Conservation (phyloP, 2,888 invertebrate genomes). For the Idaea dimidiata region DNA sequence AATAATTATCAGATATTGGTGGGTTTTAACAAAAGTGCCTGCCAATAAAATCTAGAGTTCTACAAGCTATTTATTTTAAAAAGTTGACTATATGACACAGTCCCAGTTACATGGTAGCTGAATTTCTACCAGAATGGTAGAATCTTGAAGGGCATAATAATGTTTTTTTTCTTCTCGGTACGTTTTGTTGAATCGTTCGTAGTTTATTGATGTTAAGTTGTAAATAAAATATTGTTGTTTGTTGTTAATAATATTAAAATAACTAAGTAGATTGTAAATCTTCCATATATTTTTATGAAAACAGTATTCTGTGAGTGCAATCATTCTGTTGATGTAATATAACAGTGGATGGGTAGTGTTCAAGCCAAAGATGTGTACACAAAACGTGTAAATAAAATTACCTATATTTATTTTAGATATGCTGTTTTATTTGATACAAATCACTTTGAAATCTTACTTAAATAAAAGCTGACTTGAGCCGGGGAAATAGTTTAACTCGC, state of each 20-base stretch:
- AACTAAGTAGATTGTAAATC: constrained; percentile 43
- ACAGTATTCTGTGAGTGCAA: constrained; percentile 75
- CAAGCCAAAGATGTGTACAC: constrained; percentile 76
- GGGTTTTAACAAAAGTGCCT: background rate
- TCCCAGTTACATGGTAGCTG: background rate
- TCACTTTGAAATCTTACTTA: background rate
- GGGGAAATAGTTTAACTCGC: background rate
- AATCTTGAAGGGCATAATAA: background rate
- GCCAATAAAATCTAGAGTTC: background rate
- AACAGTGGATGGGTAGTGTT: constrained; percentile 61
- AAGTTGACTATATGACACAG: background rate
- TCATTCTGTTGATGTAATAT: constrained; percentile 38
- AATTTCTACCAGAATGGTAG: background rate
- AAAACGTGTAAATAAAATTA: constrained; percentile 68
- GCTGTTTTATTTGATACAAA: background rate
- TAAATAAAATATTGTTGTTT: constrained; percentile 47
- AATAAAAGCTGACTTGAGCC: background rate
- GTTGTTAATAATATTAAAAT: constrained; percentile 46
- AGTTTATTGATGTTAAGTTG: constrained; percentile 49
- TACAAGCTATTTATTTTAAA: background rate
- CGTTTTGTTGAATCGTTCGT: constrained; percentile 44
- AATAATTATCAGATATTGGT: background rate
- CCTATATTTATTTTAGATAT: constrained; percentile 49
- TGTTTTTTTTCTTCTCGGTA: constrained; percentile 4
- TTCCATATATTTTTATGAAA: constrained; percentile 35